Conservation (phyloP, 2,797 vertebrate genomes). For the Gastrophryne carolinensis region DNA sequence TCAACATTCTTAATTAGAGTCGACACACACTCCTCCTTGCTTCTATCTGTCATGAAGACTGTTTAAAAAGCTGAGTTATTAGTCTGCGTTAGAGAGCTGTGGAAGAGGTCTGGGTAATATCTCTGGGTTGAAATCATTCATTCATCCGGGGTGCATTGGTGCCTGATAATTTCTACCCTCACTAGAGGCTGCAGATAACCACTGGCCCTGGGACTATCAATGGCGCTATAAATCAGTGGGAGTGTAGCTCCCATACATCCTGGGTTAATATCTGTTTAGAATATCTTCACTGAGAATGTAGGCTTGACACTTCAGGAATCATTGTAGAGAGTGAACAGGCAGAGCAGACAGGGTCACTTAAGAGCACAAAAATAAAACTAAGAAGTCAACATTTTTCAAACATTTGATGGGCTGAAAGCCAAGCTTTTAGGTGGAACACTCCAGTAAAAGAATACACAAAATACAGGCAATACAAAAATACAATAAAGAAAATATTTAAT, state of each 20-base stretch:
- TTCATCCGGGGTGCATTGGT: slow-evolving; percentile 64
- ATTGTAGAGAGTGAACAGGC: slow-evolving; percentile 64
- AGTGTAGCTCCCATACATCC: slow-evolving; percentile 70
- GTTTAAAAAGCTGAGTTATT: slow-evolving; percentile 93
- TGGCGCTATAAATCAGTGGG: slow-evolving; percentile 79
- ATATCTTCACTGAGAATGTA: slow-evolving; percentile 70
- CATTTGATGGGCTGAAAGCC: slow-evolving; percentile 14
- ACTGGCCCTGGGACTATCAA: slow-evolving; percentile 69
- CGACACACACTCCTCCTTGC: slow-evolving; percentile 76
- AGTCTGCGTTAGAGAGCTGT: slow-evolving; percentile 82
- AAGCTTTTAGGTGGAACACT: no score
- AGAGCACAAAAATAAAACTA: slow-evolving; percentile 59
- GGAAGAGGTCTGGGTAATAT: slow-evolving; percentile 87
- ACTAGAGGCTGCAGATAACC: slow-evolving; percentile 79
- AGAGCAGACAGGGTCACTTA: slow-evolving; percentile 56
- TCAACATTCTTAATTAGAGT: slow-evolving; percentile 75
- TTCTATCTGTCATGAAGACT: slow-evolving; percentile 84
- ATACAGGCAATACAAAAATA: no score
- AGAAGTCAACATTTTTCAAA: slow-evolving; percentile 32
- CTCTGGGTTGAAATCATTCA: slow-evolving; percentile 73
- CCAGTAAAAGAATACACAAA: no score
- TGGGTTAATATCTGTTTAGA: slow-evolving; percentile 78
- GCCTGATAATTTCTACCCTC: slow-evolving; percentile 72
- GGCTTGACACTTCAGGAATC: slow-evolving; percentile 63
- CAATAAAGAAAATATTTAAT: no score